Conservation (phyloP, 2,797 vertebrate genomes). For the Scomberomorus guttatus region DNA sequence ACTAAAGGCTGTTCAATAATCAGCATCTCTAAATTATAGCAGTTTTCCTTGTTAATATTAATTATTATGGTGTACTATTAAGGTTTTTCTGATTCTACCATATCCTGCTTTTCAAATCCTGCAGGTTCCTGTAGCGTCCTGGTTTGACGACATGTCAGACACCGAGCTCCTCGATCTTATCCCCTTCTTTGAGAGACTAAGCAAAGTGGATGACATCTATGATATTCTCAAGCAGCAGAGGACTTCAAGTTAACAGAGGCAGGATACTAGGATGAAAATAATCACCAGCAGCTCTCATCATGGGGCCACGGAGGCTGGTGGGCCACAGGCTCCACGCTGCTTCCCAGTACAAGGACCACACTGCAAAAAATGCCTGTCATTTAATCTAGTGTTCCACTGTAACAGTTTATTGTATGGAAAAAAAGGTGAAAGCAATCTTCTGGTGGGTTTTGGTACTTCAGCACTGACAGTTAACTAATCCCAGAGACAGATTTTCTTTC, state of each 20-base stretch:
- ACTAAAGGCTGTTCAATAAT: neutral
- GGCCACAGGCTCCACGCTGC: constrained; percentile 72
- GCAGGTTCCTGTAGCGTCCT: constrained; percentile 95
- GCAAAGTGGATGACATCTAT: constrained; percentile 93
- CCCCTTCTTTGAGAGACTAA: constrained; percentile 97
- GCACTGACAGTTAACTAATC: neutral
- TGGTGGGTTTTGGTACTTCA: constrained; percentile 1
- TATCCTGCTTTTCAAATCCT: neutral
- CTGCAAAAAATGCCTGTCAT: constrained; percentile 46
- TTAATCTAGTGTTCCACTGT: constrained; percentile 41
- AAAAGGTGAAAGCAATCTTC: neutral
- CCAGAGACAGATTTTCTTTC: neutral
- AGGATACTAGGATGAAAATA: constrained; percentile 30
- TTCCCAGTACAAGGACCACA: constrained; percentile 83
- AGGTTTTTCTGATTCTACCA: neutral
- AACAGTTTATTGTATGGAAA: neutral
- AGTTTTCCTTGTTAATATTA: neutral
- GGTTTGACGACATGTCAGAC: constrained; percentile 98
- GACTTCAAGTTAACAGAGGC: constrained; percentile 89
- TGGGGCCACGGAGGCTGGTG: constrained; percentile 82
- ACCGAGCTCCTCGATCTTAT: constrained; percentile 96
- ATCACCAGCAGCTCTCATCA: constrained; percentile 67
- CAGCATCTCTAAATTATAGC: too few relatives aligned
- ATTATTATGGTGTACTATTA: neutral
- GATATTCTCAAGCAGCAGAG: constrained; percentile 92